phyloP scores from a whole-genome alignment of 2,888 invertebrate genomes.

The Cantharis flavilabris region DNA sequence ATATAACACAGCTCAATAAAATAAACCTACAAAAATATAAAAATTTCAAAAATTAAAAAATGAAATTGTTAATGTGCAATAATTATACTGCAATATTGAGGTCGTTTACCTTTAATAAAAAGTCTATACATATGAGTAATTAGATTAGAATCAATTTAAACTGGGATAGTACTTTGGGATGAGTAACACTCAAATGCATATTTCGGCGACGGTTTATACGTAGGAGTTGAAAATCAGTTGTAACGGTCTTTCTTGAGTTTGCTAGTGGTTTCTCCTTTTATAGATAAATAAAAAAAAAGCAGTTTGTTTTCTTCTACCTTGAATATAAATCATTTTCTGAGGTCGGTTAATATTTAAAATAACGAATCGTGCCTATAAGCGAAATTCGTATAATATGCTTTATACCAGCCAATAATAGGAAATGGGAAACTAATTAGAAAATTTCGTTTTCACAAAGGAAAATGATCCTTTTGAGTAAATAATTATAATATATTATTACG shows the following conservation, averaged over 20 bases:
- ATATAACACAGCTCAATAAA: neutral
- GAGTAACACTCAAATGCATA: constrained; percentile 6
- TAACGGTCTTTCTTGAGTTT: constrained; percentile 18
- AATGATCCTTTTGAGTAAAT: neutral
- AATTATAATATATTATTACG: neutral
- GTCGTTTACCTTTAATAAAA: neutral
- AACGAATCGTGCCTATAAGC: neutral
- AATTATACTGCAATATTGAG: neutral
- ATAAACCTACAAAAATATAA: neutral
- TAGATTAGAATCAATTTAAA: neutral
- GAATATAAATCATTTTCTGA: constrained; percentile 22
- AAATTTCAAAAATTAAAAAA: neutral
- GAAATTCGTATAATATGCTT: neutral
- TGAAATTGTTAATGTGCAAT: neutral
- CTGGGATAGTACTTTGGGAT: neutral
- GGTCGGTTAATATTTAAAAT: constrained; percentile 20
- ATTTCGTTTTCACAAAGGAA: neutral
- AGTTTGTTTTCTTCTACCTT: constrained; percentile 29
- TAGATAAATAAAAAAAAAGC: constrained; percentile 20
- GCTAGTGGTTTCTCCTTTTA: constrained; percentile 32
- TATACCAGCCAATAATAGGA: neutral
- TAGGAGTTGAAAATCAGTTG: constrained; percentile 30
- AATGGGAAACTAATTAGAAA: neutral
- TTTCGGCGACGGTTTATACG: constrained; percentile 30
- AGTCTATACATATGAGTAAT: neutral